Evolutionary conservation across 2,888 invertebrate genomes (phyloP), one percentile per base, ranked within the genome.

Genomic region (Laothoe populi): DNA sequence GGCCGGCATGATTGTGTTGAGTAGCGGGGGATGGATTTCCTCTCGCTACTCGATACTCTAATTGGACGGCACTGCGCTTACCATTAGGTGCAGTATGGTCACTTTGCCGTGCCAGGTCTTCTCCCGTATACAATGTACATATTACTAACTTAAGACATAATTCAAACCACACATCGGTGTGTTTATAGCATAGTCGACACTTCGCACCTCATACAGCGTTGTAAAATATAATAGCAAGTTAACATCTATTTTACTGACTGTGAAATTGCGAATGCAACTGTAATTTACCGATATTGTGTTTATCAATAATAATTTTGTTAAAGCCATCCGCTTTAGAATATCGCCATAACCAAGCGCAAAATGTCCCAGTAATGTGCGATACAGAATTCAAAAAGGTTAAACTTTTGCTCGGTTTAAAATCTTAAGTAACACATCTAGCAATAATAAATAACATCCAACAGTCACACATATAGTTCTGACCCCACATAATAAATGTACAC

Each of bases 131-230:
- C n/a, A n/a, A n/a, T n/a, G n/a, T n/a, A n/a, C n/a, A n/a, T n/a
- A n/a, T n/a, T n/a, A n/a, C n/a, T n/a, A n/a, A n/a, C 44, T 44
- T 44, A 44, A 49, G 24, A 24, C 70, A 72, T 49, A 31, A 49
- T 24, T 26, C 1, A 49, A 49, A 31, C 16, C 26, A 31, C 24
- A 49, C 26, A 7, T 31, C 13, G 49, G 16, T 24, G 49, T 26
- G 31, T 16, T 49, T 26, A 49, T 49, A n/a, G 31, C n/a, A n/a
- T 49, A 44, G 19, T 8, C 19, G 8, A 44, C 44, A 44, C 44
- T 44, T 44, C 19, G 19, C 44, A 44, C 44, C 44, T 44, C 44
- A 21, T 44, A 8, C 44, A 0, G 44, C 16, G 44, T 44, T 44
- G 44, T 44, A 44, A 44, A 19, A 44, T 44, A 44, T 44, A 44